Conservation (phyloP, 2,888 invertebrate genomes). For the Allacma fusca region DNA sequence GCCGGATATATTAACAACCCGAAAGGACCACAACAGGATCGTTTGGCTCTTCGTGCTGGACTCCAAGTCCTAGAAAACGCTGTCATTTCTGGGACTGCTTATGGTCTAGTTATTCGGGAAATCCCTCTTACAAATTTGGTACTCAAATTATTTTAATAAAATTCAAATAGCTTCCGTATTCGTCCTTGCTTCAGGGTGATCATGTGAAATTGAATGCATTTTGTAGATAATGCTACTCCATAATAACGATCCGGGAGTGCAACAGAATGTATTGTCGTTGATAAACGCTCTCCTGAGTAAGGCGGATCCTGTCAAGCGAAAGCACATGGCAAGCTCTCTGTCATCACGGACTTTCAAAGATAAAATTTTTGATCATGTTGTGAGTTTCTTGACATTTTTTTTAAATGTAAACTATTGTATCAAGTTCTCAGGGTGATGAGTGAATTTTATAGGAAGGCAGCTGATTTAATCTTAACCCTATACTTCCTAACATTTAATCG, state of each 20-base stretch:
- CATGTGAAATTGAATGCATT: no score
- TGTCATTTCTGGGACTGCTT: slow-evolving; percentile 50
- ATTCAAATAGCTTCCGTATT: no score
- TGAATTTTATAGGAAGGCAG: no score
- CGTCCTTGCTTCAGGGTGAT: no score
- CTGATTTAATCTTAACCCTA: no score
- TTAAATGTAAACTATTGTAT: neutral
- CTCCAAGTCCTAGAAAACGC: slow-evolving; percentile 57
- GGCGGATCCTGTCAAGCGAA: slow-evolving; percentile 80
- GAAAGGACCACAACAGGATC: slow-evolving; percentile 47
- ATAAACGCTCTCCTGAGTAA: slow-evolving; percentile 92
- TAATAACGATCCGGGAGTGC: slow-evolving; percentile 74
- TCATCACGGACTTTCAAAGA: slow-evolving; percentile 85
- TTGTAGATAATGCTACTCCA: slow-evolving; percentile 53
- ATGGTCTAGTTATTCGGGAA: slow-evolving; percentile 80
- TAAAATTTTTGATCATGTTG: slow-evolving; percentile 81
- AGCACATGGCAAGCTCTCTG: slow-evolving; percentile 80
- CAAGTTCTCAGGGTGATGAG: no score
- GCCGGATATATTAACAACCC: slow-evolving; percentile 50
- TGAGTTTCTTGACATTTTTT: slow-evolving; percentile 66
- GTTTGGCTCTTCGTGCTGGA: slow-evolving; percentile 52
- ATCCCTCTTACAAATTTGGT: slow-evolving; percentile 87
- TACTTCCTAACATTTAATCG: no score
- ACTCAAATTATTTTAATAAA: slow-evolving; percentile 58
- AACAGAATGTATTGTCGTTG: slow-evolving; percentile 91